Conservation (phyloP, 2,113 vertebrate species). For the Malurus alboscapulatus region DNA sequence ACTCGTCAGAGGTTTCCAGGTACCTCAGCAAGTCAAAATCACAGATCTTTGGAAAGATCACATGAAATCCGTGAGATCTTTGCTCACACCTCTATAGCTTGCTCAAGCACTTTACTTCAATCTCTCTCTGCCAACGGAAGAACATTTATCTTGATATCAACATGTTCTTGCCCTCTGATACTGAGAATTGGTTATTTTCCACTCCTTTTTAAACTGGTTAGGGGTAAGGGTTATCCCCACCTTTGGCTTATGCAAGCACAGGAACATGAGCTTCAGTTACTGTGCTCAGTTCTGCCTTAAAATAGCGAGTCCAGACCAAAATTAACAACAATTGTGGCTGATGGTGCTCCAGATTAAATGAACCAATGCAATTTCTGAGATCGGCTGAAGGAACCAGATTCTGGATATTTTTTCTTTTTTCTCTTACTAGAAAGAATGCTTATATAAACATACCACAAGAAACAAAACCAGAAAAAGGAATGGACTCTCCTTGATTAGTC, state of each 20-base stretch:
- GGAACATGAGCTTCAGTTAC: neutral
- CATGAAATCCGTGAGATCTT: neutral
- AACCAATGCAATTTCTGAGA: neutral
- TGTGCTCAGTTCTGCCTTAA: neutral
- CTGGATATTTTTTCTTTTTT: neutral
- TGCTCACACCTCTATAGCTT: rapidly evolving
- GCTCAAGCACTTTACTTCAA: neutral
- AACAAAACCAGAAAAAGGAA: neutral
- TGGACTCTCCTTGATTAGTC: neutral
- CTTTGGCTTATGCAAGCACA: neutral
- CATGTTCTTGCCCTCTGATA: neutral
- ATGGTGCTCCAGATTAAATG: neutral
- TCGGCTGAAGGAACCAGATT: neutral
- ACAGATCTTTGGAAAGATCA: neutral
- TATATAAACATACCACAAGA: neutral
- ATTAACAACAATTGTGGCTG: neutral
- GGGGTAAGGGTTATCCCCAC: neutral
- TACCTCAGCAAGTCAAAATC: neutral
- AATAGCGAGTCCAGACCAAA: neutral
- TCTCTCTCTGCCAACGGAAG: neutral
- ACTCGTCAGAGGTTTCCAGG: neutral
- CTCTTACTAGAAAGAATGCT: neutral
- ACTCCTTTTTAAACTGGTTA: neutral
- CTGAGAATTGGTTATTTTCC: neutral
- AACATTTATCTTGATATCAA: neutral